Conservation (phyloP, 2,113 vertebrate species). For the Riparia riparia region DNA sequence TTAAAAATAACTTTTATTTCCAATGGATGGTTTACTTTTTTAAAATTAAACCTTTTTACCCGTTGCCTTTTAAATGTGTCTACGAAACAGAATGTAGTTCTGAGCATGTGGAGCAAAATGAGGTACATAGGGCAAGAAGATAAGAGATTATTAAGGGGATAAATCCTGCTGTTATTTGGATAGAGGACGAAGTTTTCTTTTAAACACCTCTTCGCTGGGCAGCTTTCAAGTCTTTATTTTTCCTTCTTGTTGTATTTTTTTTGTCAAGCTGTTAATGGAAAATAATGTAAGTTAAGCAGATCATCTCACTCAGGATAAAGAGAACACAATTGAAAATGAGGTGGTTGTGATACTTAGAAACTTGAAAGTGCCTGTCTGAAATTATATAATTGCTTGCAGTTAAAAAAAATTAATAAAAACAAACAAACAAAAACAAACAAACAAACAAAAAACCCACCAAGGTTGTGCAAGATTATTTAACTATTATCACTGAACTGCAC, state of each 20-base stretch:
- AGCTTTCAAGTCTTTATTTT: neutral
- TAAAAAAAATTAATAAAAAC: no score
- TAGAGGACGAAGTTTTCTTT: neutral
- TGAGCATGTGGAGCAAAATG: neutral
- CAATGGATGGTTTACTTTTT: neutral
- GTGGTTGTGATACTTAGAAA: neutral
- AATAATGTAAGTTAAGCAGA: neutral
- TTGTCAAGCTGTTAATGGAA: neutral
- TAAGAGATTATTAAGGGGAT: neutral
- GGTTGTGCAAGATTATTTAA: neutral
- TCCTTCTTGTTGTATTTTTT: neutral
- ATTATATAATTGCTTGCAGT: neutral
- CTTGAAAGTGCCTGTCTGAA: neutral
- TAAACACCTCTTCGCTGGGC: neutral
- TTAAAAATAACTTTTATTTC: neutral
- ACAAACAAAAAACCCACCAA: no score
- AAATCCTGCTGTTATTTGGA: neutral
- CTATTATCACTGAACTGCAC: neutral
- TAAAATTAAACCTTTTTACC: neutral
- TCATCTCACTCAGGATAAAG: neutral
- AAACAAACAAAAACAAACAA: no score
- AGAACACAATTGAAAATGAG: neutral
- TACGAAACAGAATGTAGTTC: neutral
- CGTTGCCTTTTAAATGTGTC: neutral
- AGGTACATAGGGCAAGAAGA: neutral